A percentile compares a stretch with the other conserved stretches of the same genome.
Conservation (phyloP, 1,140 invertebrate genomes). For the Gryon sp. region DNA sequence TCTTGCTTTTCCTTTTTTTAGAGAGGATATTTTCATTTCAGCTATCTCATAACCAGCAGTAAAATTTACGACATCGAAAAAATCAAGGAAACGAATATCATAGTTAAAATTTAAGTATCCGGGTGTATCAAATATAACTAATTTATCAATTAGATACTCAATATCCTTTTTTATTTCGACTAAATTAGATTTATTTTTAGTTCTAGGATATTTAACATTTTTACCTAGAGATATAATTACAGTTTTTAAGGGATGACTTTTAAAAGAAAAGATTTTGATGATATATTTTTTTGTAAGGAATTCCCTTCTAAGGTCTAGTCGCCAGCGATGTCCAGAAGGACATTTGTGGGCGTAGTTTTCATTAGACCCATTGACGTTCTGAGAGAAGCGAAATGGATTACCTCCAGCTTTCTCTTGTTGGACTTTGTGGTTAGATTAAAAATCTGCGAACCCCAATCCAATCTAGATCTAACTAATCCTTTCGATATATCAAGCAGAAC, state of each 20-base stretch:
- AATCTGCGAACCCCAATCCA: conserved; percentile 2
- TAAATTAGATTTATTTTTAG: not conserved
- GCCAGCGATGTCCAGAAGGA: not conserved
- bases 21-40: not conserved
- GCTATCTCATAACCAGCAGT: not conserved
- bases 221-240: not conserved
- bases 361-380: not conserved
- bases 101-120: not conserved
- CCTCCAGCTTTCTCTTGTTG: conserved; percentile 7
- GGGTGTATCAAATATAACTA: not conserved
- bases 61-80: not conserved
- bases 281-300: too few relatives aligned
- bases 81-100: not conserved
- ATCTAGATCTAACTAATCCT: not conserved
- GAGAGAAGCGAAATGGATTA: not conserved
- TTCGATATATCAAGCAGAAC: too few relatives aligned
- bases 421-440: conserved; percentile 4
- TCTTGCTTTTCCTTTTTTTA: conserved; percentile 1
- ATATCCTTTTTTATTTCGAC: not conserved
- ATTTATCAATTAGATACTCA: not conserved
- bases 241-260: not conserved
- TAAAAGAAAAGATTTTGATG: conserved; percentile 11
- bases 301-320: too few relatives aligned
- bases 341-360: not conserved
- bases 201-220: not conserved